phyloP scores from a whole-genome alignment of 2,113 vertebrate species.

The Oryzias javanicus region DNA sequence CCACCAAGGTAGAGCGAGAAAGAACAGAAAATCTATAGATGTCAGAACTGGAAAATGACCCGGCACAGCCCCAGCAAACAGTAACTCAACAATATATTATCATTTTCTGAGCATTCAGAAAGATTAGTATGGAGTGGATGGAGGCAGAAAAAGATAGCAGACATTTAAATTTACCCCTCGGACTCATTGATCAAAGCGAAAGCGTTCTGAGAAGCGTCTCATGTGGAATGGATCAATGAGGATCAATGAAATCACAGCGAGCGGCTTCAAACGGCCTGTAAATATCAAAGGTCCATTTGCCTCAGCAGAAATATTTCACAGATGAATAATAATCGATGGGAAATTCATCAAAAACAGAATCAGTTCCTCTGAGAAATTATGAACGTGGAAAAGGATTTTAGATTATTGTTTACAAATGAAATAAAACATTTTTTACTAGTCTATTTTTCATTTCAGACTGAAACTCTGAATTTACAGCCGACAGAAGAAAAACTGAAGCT shows the following conservation, averaged over 20 bases:
- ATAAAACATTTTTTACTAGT: background rate
- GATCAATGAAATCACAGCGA: constrained; percentile 53
- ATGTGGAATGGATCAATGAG: constrained; percentile 40
- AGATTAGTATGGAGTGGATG: constrained; percentile 43
- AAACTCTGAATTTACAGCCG: background rate
- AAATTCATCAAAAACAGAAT: background rate
- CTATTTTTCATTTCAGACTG: background rate
- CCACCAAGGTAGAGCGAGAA: background rate
- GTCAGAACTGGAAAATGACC: background rate
- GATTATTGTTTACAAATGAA: background rate
- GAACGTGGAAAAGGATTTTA: background rate
- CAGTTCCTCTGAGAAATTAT: background rate
- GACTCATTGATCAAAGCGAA: constrained; percentile 58
- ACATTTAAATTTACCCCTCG: constrained; percentile 41
- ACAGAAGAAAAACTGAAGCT: background rate
- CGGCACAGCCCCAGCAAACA: constrained; percentile 2
- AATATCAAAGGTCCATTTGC: constrained; percentile 38
- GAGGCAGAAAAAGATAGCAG: constrained; percentile 26
- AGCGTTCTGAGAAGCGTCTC: constrained; percentile 21
- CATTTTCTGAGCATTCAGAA: constrained; percentile 9
- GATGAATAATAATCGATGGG: constrained; percentile 8
- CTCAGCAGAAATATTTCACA: background rate
- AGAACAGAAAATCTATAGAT: background rate
- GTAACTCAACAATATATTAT: constrained; percentile 36
- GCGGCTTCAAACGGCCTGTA: constrained; percentile 29